Percentiles rank a stretch among this genome's conserved stretches.
These are phyloP conservation scores for Etia nguti DNA, from an alignment of 2,113 vertebrate genomes.

Conservation along the genomic window DNA sequence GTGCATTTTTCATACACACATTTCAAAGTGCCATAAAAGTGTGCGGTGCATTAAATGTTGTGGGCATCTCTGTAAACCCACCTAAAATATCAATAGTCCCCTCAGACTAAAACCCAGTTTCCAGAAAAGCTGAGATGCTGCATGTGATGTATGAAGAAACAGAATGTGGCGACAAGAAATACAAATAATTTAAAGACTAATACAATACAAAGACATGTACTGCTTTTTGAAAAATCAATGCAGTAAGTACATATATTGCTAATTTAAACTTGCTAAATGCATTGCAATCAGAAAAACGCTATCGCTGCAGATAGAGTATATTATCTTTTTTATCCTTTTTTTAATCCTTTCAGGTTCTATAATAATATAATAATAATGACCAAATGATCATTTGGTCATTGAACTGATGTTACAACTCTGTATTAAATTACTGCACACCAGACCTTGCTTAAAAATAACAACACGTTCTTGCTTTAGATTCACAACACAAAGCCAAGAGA, in stretches of 20 bases:
- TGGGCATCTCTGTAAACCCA: neutral
- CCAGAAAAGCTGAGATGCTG: neutral
- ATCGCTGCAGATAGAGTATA: no score
- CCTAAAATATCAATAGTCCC: neutral
- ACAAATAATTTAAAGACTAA: neutral
- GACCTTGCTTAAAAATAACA: neutral
- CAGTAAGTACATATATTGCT: neutral
- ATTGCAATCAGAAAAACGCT: neutral
- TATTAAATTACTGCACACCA: neutral
- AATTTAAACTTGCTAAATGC: neutral
- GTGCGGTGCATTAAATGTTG: neutral
- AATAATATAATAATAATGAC: no score
- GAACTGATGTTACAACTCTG: neutral
- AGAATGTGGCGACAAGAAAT: neutral
- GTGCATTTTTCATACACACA: neutral
- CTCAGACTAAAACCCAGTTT: neutral
- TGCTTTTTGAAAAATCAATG: neutral
- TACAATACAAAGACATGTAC: neutral
- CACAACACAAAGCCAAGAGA: neutral
- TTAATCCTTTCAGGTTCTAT: neutral
- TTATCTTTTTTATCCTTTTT: neutral
- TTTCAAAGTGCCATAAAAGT: neutral
- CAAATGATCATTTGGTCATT: neutral
- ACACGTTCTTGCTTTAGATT: neutral
- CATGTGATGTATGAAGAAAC: neutral